Conservation (phyloP, 2,888 invertebrate genomes). For the Tachina fera region DNA sequence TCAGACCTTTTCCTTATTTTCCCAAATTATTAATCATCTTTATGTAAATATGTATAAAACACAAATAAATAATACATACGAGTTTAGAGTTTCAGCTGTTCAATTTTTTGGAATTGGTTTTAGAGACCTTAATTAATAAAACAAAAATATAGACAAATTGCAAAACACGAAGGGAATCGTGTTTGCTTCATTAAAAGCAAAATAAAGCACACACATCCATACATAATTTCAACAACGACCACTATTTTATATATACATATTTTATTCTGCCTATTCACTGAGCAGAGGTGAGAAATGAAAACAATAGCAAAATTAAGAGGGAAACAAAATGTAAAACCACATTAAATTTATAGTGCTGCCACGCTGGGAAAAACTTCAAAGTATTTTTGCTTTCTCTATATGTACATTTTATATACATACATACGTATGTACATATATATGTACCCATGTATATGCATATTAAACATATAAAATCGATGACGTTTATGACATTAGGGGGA, state of each 20-base stretch:
- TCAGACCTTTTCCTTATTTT: neutral
- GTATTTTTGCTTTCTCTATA: neutral
- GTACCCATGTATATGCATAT: neutral
- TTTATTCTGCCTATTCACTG: slow-evolving; percentile 21
- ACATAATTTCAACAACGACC: slow-evolving; percentile 16
- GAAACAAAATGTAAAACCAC: slow-evolving; percentile 15
- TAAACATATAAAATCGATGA: neutral
- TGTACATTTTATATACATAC: neutral
- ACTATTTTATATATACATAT: slow-evolving; percentile 14
- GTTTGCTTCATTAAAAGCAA: slow-evolving; percentile 12
- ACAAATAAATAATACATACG: slow-evolving; percentile 18
- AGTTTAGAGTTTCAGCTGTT: slow-evolving; percentile 7
- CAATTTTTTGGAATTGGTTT: slow-evolving; percentile 20
- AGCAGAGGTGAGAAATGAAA: slow-evolving; percentile 34
- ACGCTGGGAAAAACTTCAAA: neutral
- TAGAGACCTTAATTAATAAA: slow-evolving; percentile 9
- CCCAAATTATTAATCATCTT: too few relatives aligned
- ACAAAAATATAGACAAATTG: neutral
- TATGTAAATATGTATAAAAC: neutral
- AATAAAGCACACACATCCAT: slow-evolving; percentile 6
- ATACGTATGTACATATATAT: neutral
- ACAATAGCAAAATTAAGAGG: slow-evolving; percentile 17
- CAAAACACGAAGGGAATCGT: slow-evolving; percentile 3
- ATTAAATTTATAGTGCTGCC: slow-evolving; percentile 30
- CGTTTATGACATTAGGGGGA: neutral